Conservation (phyloP, 2,888 invertebrate species). For the Anaspis maculata region DNA sequence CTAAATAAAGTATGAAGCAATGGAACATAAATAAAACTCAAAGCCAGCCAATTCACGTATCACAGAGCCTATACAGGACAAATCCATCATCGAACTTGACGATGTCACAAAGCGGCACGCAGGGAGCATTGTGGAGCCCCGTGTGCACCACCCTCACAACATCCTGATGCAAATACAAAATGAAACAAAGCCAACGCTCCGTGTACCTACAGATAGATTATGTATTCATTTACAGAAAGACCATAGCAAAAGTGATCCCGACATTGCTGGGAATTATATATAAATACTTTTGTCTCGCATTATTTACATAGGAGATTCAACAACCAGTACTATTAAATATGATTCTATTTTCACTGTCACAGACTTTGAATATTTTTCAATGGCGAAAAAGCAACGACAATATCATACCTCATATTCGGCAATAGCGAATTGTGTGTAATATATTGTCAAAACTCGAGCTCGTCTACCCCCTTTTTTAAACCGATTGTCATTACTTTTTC, state of each 20-base stretch:
- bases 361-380: slow-evolving; percentile 23
- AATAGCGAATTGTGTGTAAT: no score
- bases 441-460: slow-evolving; percentile 21
- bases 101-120: slow-evolving; percentile 12
- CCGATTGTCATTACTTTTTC: slow-evolving; percentile 17
- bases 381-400: slow-evolving; percentile 31
- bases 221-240: slow-evolving; percentile 23
- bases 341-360: slow-evolving; percentile 29
- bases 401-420: slow-evolving; percentile 5
- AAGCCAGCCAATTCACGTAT: slow-evolving; percentile 12
- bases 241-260: slow-evolving; percentile 39
- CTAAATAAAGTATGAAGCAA: no score
- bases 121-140: slow-evolving; percentile 9
- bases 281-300: slow-evolving; percentile 33
- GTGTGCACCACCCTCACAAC: slow-evolving; percentile 19
- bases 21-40: no score
- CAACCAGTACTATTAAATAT: slow-evolving; percentile 30
- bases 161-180: slow-evolving; percentile 25
- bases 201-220: slow-evolving; percentile 27
- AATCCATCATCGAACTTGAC: no score
- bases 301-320: slow-evolving; percentile 35
- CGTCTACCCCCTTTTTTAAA: slow-evolving; percentile 6
- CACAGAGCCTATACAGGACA: slow-evolving; percentile 13
- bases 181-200: slow-evolving; percentile 26
- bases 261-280: slow-evolving; percentile 33